Conservation (phyloP, 2,113 vertebrate species). For the Ciconia maguari region DNA sequence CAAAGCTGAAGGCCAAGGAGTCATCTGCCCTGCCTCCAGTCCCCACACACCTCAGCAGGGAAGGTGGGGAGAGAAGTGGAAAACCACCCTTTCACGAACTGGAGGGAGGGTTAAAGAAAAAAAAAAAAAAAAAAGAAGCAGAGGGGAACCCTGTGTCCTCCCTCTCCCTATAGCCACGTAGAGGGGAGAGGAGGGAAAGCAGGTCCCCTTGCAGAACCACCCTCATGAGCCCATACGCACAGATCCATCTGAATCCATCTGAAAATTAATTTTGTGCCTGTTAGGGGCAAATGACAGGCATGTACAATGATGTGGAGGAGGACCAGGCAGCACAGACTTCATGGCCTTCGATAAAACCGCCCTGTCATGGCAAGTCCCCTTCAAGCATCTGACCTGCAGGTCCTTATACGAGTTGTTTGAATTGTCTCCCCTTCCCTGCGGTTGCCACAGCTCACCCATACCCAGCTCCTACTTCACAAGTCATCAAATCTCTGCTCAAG, state of each 20-base stretch:
- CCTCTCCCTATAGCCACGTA: fast-evolving
- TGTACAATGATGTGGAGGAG: neutral
- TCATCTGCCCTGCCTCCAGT: neutral
- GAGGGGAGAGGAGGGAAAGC: neutral
- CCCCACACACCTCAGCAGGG: neutral
- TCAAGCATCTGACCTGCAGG: neutral
- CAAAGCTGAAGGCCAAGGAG: neutral
- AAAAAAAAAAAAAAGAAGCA: neutral
- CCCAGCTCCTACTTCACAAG: neutral
- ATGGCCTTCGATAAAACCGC: neutral
- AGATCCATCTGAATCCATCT: neutral
- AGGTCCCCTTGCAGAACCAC: neutral
- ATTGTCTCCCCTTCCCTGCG: fast-evolving
- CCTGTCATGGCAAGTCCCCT: fast-evolving
- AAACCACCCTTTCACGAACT: neutral
- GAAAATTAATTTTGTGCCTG: neutral
- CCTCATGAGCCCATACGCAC: fast-evolving
- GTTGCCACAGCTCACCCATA: fast-evolving
- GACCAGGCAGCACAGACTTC: neutral
- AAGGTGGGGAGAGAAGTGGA: neutral
- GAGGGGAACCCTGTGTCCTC: fast-evolving
- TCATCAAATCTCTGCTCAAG: neutral
- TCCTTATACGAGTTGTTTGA: fast-evolving
- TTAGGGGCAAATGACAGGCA: neutral
- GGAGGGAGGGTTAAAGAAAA: neutral